Evolutionary conservation across 2,797 vertebrate species (phyloP), one percentile per base, ranked within the genome.

Genomic region (Pteropus rufus): DNA sequence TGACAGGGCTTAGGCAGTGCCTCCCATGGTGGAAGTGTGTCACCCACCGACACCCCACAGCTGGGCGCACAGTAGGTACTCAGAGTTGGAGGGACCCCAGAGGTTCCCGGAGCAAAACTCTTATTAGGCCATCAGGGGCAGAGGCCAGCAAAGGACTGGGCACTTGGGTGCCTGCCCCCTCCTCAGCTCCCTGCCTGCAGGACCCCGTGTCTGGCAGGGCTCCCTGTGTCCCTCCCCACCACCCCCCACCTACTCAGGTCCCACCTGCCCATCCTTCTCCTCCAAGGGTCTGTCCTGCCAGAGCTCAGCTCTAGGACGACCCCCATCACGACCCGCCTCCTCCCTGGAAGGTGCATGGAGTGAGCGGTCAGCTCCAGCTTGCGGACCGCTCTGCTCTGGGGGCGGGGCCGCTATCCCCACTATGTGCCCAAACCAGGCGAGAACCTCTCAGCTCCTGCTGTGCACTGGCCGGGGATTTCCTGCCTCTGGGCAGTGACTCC

Each of bases 41-140:
- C n/a, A 6, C 21, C 41, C n/a, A 9, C n/a, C 2, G 2, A 1
- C 1, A 19, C 36, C 31, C 9, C 10, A 10, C 2, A 0, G 49
- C 23, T 2, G 3, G 11, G 79, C 24, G 2, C 10, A 23, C 58
- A 46, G 36, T 9, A 49, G 60, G 69, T 3, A 21, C 88, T 91
- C 21, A 1, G 52, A 72, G 54, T n/a, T 7, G 2, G 23, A 58
- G 56, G 60, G 3, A 14, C n/a, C 2, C 6, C 24, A 26, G 70
- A n/a, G 69, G n/a, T 8, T 60, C 49, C 29, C 0, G 15, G 69
- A 82, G 2, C 11, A 5, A 64, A 44, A 16, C 9, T 24, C 26
- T 52, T 2, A 3, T 18, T 1, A 39, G 49, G 46, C n/a, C 46
- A 2, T 7, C 23, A 31, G 54, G 15, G 41, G 19, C 2, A 0